phyloP scores from a whole-genome alignment of 1,140 invertebrate species.

The Diabrotica virgifera region DNA sequence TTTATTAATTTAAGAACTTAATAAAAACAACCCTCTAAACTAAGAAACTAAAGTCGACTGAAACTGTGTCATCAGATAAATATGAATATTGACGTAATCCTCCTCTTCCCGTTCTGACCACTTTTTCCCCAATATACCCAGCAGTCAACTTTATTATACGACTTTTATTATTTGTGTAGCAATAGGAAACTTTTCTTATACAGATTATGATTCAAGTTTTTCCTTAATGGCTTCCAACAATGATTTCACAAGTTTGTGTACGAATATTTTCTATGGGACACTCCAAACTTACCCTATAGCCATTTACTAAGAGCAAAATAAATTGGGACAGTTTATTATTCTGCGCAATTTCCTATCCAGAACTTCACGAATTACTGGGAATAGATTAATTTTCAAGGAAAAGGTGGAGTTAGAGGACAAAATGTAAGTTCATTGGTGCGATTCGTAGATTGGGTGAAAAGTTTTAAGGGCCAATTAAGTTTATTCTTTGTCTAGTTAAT shows the following conservation, averaged over 20 bases:
- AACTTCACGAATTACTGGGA: not conserved
- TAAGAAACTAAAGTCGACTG: too few relatives aligned
- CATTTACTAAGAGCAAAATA: conserved; percentile 19
- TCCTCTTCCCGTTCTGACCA: conserved; percentile 17
- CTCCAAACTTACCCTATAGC: conserved; percentile 26
- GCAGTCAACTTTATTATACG: conserved; percentile 19
- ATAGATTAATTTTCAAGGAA: conserved; percentile 4
- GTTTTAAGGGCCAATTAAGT: too few relatives aligned
- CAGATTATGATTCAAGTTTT: conserved; percentile 33
- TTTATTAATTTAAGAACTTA: too few relatives aligned
- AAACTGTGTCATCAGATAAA: conserved; percentile 5
- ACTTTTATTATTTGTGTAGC: conserved; percentile 32
- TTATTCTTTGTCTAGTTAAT: too few relatives aligned
- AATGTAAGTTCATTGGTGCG: too few relatives aligned
- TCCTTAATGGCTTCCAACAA: conserved; percentile 30
- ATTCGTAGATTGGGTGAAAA: too few relatives aligned
- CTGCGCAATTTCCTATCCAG: conserved; percentile 4
- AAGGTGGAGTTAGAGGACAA: conserved; percentile 2
- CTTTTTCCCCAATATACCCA: conserved; percentile 8
- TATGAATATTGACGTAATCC: conserved; percentile 9
- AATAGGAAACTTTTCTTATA: conserved; percentile 36
- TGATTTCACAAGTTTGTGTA: conserved; percentile 34
- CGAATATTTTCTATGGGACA: conserved; percentile 29
- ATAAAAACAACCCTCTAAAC: too few relatives aligned
- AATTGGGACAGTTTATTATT: conserved; percentile 25